A percentile compares a stretch with the other conserved stretches of the same genome.
These are phyloP conservation scores for Atlantisia rogersi DNA, from an alignment of 2,113 vertebrate genomes.

Conservation along the genomic window DNA sequence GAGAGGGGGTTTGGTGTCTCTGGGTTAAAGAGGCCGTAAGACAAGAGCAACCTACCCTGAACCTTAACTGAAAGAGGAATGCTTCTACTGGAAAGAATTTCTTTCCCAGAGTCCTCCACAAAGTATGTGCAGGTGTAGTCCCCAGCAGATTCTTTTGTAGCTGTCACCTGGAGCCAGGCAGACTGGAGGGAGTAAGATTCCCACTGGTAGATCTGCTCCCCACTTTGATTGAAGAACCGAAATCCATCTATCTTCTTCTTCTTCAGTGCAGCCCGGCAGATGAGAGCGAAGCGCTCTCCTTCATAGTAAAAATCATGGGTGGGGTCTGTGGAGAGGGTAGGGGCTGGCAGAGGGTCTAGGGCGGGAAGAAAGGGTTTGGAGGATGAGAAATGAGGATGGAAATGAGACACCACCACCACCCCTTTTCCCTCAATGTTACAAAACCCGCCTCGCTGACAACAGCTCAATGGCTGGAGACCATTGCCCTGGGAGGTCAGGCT, in stretches of 20 bases:
- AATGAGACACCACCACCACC: too few relatives aligned
- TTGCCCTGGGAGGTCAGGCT: not conserved
- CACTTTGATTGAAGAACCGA: not conserved
- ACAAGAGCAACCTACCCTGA: not conserved
- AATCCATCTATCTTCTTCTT: not conserved
- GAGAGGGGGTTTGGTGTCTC: accelerated
- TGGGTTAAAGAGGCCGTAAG: not conserved
- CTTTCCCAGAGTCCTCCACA: not conserved
- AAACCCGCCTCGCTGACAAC: accelerated
- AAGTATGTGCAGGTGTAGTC: not conserved
- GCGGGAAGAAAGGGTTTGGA: not conserved
- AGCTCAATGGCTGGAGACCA: not conserved
- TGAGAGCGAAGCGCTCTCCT: not conserved
- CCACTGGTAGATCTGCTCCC: not conserved
- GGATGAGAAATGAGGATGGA: not conserved
- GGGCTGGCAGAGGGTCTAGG: not conserved
- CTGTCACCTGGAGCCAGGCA: not conserved
- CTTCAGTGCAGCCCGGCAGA: not conserved
- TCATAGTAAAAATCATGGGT: not conserved
- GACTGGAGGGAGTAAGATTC: too few relatives aligned
- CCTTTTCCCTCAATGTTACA: not conserved
- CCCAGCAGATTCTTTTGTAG: not conserved
- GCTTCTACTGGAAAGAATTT: not conserved
- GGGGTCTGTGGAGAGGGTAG: not conserved
- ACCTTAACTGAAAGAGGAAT: not conserved